Evolutionary conservation across 2,113 vertebrate species (phyloP).

Genomic region (Oryzias woworae): DNA sequence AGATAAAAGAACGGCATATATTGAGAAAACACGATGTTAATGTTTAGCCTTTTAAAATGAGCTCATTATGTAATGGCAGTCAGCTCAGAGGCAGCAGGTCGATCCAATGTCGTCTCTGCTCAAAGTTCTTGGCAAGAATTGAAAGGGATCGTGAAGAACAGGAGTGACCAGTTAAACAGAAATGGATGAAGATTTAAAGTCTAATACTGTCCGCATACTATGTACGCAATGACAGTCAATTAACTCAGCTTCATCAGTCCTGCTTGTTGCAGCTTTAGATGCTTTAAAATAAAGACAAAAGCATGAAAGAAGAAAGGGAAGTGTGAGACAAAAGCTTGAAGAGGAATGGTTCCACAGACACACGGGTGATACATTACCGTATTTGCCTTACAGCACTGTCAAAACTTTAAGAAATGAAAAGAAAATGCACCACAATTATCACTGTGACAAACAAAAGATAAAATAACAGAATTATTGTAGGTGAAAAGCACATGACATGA

Average conservation of each 20-base stretch:
- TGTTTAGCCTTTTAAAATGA: not conserved
- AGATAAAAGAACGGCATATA: not conserved
- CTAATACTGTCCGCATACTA: not conserved
- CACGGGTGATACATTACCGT: conserved; percentile 73
- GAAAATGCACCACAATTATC: conserved; percentile 40
- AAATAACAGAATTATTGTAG: not conserved
- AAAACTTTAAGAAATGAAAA: conserved; percentile 70
- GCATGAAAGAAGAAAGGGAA: conserved; percentile 15
- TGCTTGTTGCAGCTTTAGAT: conserved; percentile 6
- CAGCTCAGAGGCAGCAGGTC: not conserved
- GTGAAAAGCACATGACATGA: not conserved
- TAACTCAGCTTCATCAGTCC: not conserved
- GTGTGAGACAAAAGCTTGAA: conserved; percentile 19
- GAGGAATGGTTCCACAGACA: conserved; percentile 38
- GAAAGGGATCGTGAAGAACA: conserved; percentile 21
- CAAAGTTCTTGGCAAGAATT: conserved; percentile 9
- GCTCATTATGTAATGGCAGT: not conserved
- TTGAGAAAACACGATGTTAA: not conserved
- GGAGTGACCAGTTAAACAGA: conserved; percentile 5
- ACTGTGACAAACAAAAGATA: conserved; percentile 1
- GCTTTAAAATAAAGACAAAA: conserved; percentile 6
- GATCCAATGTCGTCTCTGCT: conserved; percentile 13
- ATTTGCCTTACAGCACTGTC: conserved; percentile 61
- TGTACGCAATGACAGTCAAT: not conserved
- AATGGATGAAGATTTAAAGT: conserved; percentile 7